Evolutionary conservation across 2,113 vertebrate species (phyloP).

Genomic region (Sinocyclocheilus anophthalmus): DNA sequence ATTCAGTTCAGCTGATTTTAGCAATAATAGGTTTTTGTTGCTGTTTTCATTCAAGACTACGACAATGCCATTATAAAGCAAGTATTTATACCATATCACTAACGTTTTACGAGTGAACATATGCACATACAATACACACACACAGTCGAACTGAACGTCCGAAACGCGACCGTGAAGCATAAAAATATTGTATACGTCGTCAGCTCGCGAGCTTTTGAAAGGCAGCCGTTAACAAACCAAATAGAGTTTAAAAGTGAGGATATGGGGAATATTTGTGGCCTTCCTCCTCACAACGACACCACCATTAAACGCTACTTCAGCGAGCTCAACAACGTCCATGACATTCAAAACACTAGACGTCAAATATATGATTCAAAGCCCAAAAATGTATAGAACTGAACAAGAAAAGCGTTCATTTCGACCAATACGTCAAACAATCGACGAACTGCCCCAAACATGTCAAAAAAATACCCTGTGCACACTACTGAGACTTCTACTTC

Average conservation of each 20-base stretch:
- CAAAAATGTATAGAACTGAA: not conserved
- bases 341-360: not conserved
- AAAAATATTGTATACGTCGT: not conserved
- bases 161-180: not conserved
- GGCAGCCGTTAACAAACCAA: not conserved
- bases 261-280: not conserved
- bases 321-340: not conserved
- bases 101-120: not conserved
- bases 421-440: not conserved
- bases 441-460: not conserved
- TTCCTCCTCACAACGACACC: slow-evolving; percentile 17
- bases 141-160: not conserved
- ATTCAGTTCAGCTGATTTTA: not conserved
- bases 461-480: slow-evolving; percentile 2
- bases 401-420: not conserved
- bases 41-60: not conserved
- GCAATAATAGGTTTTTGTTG: not conserved
- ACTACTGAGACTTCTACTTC: slow-evolving; percentile 11
- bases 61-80: not conserved
- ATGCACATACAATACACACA: not conserved
- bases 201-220: not conserved
- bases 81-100: no score
- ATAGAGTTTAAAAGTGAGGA: no score
- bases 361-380: not conserved
- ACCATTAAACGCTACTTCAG: not conserved